A percentile compares a stretch with the other conserved stretches of the same genome.
Evolutionary conservation across 1,140 invertebrate genomes (phyloP).

Genomic region (Euwallacea fornicatus): DNA sequence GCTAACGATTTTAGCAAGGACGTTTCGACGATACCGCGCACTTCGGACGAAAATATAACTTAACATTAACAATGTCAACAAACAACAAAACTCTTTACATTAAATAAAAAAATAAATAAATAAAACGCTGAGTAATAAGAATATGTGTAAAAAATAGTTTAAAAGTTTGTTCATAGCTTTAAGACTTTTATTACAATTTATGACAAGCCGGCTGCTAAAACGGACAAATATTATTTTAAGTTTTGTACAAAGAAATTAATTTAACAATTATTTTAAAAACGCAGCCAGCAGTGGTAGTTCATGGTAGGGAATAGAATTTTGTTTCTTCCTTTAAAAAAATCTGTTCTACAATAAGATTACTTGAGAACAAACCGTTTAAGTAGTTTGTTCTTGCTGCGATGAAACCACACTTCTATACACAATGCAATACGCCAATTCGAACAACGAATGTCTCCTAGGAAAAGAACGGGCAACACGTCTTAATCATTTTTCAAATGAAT

Average conservation of each 20-base stretch:
- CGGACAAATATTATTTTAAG: conserved; percentile 8
- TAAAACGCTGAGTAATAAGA: conserved; percentile 38
- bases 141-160: conserved; percentile 20
- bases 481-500: conserved; percentile 55
- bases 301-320: too few relatives aligned
- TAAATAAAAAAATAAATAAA: conserved; percentile 38
- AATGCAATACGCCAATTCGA: not conserved
- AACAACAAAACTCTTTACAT: conserved; percentile 37
- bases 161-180: not conserved
- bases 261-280: too few relatives aligned
- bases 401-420: too few relatives aligned
- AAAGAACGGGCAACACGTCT: conserved; percentile 54
- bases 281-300: too few relatives aligned
- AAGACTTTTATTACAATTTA: too few relatives aligned
- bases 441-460: conserved; percentile 48
- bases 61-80: conserved; percentile 39
- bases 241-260: too few relatives aligned
- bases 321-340: too few relatives aligned
- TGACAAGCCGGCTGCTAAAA: too few relatives aligned
- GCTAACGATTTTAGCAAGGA: conserved; percentile 24
- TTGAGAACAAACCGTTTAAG: too few relatives aligned
- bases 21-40: not conserved
- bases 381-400: too few relatives aligned
- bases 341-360: too few relatives aligned
- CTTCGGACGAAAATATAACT: conserved; percentile 17